Conservation (phyloP, 2,113 vertebrate species). For the Eolophus roseicapilla region DNA sequence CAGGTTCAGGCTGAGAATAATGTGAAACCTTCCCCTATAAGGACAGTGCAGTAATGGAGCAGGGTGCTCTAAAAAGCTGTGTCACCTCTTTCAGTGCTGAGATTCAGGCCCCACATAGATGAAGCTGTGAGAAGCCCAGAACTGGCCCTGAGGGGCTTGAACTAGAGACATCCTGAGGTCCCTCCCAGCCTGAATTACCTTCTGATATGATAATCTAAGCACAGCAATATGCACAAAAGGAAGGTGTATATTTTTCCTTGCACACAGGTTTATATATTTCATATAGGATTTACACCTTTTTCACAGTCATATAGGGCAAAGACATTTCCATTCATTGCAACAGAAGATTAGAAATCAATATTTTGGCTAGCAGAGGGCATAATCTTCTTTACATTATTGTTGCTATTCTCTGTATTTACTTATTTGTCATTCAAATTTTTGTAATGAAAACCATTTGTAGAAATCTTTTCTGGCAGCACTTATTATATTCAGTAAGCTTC, state of each 20-base stretch:
- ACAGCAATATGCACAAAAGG: neutral
- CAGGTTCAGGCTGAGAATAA: neutral
- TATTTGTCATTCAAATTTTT: neutral
- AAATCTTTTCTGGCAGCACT: constrained; percentile 12
- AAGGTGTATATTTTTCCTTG: neutral
- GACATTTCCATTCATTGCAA: neutral
- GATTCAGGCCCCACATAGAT: neutral
- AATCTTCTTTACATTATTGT: neutral
- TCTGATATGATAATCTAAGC: neutral
- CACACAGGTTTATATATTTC: neutral
- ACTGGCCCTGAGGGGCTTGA: accelerated
- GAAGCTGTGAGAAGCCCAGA: neutral
- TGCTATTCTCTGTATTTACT: neutral
- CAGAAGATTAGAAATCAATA: neutral
- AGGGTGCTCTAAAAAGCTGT: neutral
- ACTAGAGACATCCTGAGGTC: neutral
- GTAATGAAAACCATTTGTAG: constrained; percentile 18
- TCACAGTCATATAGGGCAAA: neutral
- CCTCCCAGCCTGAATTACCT: neutral
- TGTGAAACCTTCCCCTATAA: accelerated
- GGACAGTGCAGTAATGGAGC: accelerated
- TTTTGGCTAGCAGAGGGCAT: neutral
- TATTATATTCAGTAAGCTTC: neutral
- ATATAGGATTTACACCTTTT: neutral
- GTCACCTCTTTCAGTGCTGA: neutral